Base-by-base conservation (phyloP, 1,140 invertebrate species). In the Scaptodrosophila lebanonensis region DNA sequence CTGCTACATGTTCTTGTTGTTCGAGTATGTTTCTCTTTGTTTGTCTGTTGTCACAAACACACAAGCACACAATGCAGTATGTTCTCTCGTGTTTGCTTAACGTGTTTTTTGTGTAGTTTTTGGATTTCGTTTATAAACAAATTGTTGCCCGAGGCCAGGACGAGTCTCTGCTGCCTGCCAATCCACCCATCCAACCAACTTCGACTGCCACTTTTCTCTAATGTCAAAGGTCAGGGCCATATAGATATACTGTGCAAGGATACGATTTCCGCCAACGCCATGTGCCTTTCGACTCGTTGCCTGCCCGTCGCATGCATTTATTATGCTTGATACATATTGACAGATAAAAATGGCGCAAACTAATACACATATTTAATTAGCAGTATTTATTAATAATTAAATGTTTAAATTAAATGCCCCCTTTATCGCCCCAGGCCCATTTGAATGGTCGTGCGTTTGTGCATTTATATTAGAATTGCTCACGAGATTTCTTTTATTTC, bases 11-110 rank as follows among this genome's bases (percentile, higher is more conserved):
- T 30, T 58, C 32, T 50, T 16, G 32, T 53, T 67, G 51, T 61
- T 33, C 39, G 50, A 30, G 49, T 32, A 9, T 16, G 29, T 45
- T 48, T 72, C 59, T 73, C 68, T 75, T 79, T 77, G 75, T 58
- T 65, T 18, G 33, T 52, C 38, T 7, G 47, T 67, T 48, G 52
- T n/a, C 60, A 38, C 22, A 51, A 9, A 25, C 45, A 58, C 9
- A 32, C 22, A 30, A 2, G 20, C 47, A 53, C 4, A 38, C 30
- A 17, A 82, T 82, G 73, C 73, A 82, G 60, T 73, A 83, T 82
- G 60, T 75, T 82, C n/a, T 79, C 82, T 79, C 73, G 73, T 79
- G 73, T 79, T 79, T 79, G 73, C 69, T 79, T 79, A 79, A 79
- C 72, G 68, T 77, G 73, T 77, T 79, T 72, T 79, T 48, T 52